phyloP scores from a whole-genome alignment of 1,140 invertebrate genomes.

The Drosophila leontia region DNA sequence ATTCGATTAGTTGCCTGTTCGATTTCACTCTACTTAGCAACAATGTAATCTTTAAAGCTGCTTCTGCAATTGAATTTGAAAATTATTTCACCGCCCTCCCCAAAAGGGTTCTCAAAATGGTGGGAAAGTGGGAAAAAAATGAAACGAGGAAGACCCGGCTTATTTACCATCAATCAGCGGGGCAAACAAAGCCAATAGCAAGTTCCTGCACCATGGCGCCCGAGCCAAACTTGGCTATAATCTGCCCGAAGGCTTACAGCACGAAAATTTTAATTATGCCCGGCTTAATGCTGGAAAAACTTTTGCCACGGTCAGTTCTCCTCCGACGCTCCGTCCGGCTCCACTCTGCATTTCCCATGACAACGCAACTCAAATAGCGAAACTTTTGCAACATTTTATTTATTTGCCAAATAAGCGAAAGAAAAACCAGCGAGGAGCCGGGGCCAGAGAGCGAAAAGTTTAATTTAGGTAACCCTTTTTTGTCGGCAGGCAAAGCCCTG shows the following conservation, averaged over 20 bases:
- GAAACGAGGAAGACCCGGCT: neutral
- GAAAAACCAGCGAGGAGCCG: neutral
- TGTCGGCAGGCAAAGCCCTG: constrained; percentile 24
- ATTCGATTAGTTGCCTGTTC: constrained; percentile 49
- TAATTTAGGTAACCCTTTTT: constrained; percentile 63
- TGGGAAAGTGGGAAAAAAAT: constrained; percentile 1
- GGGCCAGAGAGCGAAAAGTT: constrained; percentile 28
- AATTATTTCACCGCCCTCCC: constrained; percentile 26
- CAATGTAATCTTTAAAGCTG: constrained; percentile 53
- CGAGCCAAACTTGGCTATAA: constrained; percentile 59
- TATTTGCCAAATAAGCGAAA: constrained; percentile 62
- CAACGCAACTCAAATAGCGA: constrained; percentile 55
- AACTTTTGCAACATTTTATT: constrained; percentile 79
- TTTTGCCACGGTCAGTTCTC: constrained; percentile 65
- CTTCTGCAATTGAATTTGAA: constrained; percentile 54
- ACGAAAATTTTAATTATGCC: constrained; percentile 80
- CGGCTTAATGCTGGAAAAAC: constrained; percentile 69
- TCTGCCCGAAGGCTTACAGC: constrained; percentile 69
- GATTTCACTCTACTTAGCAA: constrained; percentile 27
- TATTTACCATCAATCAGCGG: constrained; percentile 75
- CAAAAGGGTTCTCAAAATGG: constrained; percentile 34
- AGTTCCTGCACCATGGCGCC: constrained; percentile 21
- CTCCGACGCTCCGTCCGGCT: neutral
- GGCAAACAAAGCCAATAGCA: constrained; percentile 63
- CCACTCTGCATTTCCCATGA: constrained; percentile 15